Evolutionary conservation across 2,113 vertebrate species (phyloP).

Genomic region (Eptesicus fuscus): DNA sequence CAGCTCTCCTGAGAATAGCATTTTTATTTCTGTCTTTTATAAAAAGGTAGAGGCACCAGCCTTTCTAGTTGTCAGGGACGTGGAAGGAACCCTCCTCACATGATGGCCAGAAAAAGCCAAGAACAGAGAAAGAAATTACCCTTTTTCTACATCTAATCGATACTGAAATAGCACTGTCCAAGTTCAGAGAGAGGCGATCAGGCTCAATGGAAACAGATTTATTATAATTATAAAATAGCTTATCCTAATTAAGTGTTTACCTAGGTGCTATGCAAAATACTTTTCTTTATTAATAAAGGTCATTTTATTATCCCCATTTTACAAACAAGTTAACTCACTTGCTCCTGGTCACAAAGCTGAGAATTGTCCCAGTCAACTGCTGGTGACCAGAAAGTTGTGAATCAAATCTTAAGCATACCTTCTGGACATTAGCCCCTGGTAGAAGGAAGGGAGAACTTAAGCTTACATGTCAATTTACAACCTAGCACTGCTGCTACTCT

Average conservation of each 20-base stretch:
- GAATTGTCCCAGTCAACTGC: background rate
- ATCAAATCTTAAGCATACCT: background rate
- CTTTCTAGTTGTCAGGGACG: constrained; percentile 38
- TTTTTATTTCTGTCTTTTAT: constrained; percentile 66
- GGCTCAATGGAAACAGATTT: background rate
- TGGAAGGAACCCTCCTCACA: constrained; percentile 26
- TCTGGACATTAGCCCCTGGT: background rate
- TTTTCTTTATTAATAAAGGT: constrained; percentile 5
- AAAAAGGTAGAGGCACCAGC: constrained; percentile 53
- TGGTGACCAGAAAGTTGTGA: background rate
- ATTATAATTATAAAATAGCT: background rate
- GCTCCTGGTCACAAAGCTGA: background rate
- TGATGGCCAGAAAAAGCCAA: background rate
- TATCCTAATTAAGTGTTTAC: background rate
- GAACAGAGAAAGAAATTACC: background rate
- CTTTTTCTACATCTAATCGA: background rate
- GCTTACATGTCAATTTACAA: background rate
- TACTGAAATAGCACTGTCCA: background rate
- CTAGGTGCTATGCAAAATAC: background rate
- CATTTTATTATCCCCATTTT: background rate
- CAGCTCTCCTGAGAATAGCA: constrained; percentile 59
- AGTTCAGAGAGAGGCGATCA: background rate
- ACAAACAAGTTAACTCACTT: constrained; percentile 2
- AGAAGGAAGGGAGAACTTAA: background rate
- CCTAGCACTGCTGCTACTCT: background rate